Evolutionary conservation across 2,113 vertebrate species (phyloP).

Genomic region (Thalassarche chlororhynchos): DNA sequence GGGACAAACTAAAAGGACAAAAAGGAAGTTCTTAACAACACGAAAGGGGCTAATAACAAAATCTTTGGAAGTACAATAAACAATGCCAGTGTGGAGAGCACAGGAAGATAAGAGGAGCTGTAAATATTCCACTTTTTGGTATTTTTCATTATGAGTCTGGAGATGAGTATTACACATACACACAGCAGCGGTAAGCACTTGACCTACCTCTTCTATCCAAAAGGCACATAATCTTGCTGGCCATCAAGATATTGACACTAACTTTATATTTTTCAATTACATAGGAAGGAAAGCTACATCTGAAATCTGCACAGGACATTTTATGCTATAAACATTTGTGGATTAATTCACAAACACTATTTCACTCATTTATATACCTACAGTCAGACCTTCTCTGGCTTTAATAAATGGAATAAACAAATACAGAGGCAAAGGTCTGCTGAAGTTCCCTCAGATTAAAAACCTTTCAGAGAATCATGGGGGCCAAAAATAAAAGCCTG

Average conservation of each 20-base stretch:
- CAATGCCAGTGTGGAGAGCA: fast-evolving
- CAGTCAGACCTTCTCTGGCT: neutral
- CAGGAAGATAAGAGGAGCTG: neutral
- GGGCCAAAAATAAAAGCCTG: neutral
- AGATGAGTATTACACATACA: neutral
- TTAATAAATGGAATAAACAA: neutral
- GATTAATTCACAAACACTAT: neutral
- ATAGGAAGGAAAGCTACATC: neutral
- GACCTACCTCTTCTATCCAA: neutral
- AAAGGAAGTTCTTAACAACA: neutral
- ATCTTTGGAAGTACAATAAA: neutral
- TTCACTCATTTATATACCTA: neutral
- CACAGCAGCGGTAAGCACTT: neutral
- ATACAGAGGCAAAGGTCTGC: neutral
- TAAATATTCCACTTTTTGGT: neutral
- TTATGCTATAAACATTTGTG: neutral
- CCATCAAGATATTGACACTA: neutral
- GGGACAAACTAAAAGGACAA: neutral
- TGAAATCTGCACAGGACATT: neutral
- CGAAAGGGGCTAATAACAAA: neutral
- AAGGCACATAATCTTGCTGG: neutral
- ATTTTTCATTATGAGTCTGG: neutral
- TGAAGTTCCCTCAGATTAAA: neutral
- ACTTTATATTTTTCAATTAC: neutral
- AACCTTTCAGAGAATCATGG: neutral